Evolutionary conservation across 2,113 vertebrate species (phyloP).

Genomic region (Brachypodius melanocephalos): DNA sequence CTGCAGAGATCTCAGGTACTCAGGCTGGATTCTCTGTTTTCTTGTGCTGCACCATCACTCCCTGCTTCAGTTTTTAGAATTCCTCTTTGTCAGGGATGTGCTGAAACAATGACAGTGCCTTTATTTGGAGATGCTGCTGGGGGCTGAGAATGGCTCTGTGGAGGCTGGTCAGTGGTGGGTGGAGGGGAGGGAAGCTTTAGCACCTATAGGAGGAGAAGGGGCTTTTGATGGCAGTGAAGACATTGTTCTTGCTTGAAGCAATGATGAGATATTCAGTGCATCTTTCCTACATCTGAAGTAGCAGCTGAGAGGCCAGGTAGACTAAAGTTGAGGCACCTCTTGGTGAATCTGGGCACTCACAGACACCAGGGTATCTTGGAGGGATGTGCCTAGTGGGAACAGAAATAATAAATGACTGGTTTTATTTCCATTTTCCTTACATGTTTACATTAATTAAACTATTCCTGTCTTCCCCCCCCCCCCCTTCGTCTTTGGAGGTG

Average conservation of each 20-base stretch:
- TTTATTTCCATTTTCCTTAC: background rate
- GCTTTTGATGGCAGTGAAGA: background rate
- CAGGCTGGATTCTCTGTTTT: background rate
- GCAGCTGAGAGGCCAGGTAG: background rate
- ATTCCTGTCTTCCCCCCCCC: background rate
- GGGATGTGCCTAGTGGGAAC: background rate
- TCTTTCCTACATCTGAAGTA: background rate
- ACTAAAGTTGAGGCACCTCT: background rate
- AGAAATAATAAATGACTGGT: background rate
- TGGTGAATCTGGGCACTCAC: background rate
- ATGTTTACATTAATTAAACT: background rate
- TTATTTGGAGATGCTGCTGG: background rate
- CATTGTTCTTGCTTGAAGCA: background rate
- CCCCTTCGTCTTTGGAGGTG: background rate
- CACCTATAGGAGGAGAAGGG: background rate
- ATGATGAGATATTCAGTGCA: background rate
- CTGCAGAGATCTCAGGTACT: background rate
- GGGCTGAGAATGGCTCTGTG: background rate
- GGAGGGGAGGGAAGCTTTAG: background rate
- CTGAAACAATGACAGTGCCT: background rate
- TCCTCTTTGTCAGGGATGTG: background rate
- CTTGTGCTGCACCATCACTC: background rate
- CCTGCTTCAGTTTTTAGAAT: background rate
- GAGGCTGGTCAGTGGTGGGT: background rate
- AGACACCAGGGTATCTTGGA: background rate